Evolutionary conservation across 2,113 vertebrate species (phyloP).

Genomic region (Erythrocercus mccallii): DNA sequence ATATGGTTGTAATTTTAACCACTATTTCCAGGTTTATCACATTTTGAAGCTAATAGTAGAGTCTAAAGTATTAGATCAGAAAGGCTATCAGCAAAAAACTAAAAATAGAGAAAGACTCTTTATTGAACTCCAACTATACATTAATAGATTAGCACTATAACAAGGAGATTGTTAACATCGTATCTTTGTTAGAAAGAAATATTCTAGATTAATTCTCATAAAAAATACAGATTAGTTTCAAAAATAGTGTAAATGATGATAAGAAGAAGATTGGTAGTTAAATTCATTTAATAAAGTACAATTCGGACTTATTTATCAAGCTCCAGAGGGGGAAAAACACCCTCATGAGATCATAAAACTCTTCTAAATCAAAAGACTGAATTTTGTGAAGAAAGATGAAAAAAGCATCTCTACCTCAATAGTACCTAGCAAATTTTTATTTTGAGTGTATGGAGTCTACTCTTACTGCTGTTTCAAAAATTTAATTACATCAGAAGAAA

Average conservation of each 20-base stretch:
- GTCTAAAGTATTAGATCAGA: not conserved
- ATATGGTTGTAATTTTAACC: not conserved
- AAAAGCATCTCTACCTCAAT: not conserved
- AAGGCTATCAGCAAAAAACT: not conserved
- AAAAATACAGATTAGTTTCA: not conserved
- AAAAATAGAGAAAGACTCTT: not conserved
- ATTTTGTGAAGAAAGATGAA: not conserved
- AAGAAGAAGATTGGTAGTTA: not conserved
- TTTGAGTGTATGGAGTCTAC: not conserved
- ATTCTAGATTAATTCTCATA: not conserved
- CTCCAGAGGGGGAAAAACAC: accelerated
- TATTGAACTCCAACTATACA: not conserved
- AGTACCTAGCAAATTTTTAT: not conserved
- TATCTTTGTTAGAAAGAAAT: not conserved
- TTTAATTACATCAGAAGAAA: not conserved
- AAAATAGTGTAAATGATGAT: not conserved
- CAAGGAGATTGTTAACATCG: not conserved
- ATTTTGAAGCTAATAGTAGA: not conserved
- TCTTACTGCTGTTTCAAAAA: not conserved
- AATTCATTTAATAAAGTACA: not conserved
- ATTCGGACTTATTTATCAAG: not conserved
- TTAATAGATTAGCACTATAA: not conserved
- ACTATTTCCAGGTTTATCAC: not conserved
- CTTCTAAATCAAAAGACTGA: not conserved
- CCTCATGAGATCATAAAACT: not conserved